A percentile compares a stretch with the other conserved stretches of the same genome.
Conservation (phyloP, 2,113 vertebrate species). For the Dryoscopus gambensis region DNA sequence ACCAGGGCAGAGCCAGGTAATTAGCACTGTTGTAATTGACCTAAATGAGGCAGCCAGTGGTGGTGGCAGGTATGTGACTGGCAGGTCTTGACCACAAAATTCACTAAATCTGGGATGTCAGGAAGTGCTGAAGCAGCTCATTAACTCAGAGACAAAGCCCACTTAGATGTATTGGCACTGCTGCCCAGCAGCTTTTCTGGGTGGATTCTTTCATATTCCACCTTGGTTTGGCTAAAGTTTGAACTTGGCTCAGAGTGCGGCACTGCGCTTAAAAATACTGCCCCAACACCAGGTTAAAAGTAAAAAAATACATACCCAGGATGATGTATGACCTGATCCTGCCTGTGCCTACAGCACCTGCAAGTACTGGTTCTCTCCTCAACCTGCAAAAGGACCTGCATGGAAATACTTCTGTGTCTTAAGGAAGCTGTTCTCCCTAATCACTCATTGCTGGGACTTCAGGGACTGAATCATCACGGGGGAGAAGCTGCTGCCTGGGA, state of each 20-base stretch:
- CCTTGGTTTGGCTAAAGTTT: rapidly evolving
- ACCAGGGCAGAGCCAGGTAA: background rate
- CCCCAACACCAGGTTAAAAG: too few species aligned
- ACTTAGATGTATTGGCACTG: rapidly evolving
- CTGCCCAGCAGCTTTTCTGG: background rate
- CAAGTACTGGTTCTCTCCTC: background rate
- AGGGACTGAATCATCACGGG: background rate
- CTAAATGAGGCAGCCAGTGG: background rate
- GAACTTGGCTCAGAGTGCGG: background rate
- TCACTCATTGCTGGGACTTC: background rate
- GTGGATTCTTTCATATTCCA: background rate
- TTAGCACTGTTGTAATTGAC: background rate
- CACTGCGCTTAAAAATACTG: background rate
- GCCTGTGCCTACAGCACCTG: background rate
- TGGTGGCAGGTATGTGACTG: background rate
- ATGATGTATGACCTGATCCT: background rate
- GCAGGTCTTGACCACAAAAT: background rate
- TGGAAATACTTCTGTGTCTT: background rate
- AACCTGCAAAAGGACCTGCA: background rate
- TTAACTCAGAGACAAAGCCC: background rate
- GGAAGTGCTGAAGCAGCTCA: background rate
- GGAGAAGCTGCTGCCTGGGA: background rate
- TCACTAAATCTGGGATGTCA: background rate
- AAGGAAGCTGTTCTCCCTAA: background rate
- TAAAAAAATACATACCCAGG: background rate